Conservation (phyloP, 2,888 invertebrate species). For the Lepetodrilus schrolli region DNA sequence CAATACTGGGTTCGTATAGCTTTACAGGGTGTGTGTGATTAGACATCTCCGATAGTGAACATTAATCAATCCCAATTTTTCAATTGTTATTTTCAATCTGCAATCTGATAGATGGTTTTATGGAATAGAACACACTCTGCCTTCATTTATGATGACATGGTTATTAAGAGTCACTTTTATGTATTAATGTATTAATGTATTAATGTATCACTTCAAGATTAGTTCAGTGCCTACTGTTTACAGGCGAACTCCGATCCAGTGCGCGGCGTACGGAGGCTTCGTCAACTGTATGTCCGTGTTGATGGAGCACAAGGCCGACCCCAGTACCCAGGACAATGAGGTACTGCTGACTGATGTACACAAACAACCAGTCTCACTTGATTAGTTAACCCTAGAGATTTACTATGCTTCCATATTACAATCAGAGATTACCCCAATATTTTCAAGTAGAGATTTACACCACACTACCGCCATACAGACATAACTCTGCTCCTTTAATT, state of each 20-base stretch:
- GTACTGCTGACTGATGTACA: too few species aligned
- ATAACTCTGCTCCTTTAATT: too few species aligned
- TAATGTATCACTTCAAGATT: too few species aligned
- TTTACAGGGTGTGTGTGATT: too few species aligned
- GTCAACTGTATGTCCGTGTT: slow-evolving; percentile 75
- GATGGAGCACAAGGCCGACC: slow-evolving; percentile 73
- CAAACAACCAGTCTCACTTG: background rate
- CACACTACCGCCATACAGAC: too few species aligned
- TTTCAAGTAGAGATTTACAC: too few species aligned
- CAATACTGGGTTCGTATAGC: slow-evolving; percentile 71
- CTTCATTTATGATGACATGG: too few species aligned
- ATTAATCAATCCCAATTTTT: too few species aligned
- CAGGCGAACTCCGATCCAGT: slow-evolving; percentile 74
- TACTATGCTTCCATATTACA: background rate
- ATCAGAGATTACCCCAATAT: background rate
- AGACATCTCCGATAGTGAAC: too few species aligned
- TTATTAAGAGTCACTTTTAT: background rate
- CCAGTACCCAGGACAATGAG: slow-evolving; percentile 73
- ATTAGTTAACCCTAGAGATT: background rate
- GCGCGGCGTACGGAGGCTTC: slow-evolving; percentile 75
- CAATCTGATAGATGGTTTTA: too few species aligned
- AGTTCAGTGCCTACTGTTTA: background rate
- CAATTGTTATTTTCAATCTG: background rate
- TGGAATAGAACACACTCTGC: too few species aligned
- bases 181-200: background rate